Percentiles rank a stretch among this genome's conserved stretches.
These are phyloP conservation scores for Hirtodrosophila duncani DNA, from an alignment of 2,888 invertebrate genomes.

Conservation along the genomic window DNA sequence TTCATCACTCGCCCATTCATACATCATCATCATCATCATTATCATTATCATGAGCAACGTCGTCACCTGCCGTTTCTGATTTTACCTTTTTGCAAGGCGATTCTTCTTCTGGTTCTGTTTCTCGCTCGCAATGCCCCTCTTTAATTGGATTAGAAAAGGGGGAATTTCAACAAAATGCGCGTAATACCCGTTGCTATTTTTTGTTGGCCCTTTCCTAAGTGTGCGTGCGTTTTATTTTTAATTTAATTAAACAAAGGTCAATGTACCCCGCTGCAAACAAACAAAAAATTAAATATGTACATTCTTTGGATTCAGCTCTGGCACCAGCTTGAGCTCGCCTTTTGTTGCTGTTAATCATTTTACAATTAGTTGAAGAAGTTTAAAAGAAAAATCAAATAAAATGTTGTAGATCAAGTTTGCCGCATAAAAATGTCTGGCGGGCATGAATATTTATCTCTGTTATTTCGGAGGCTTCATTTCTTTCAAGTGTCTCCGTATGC, in stretches of 20 bases:
- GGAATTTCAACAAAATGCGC: conserved; percentile 39
- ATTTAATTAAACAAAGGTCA: conserved; percentile 58
- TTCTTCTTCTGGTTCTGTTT: no score
- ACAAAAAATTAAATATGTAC: conserved; percentile 16
- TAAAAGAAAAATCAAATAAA: no score
- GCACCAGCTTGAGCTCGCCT: no score
- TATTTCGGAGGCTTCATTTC: no score
- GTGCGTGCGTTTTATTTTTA: no score
- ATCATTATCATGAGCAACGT: conserved; percentile 2
- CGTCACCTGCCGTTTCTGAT: conserved; percentile 6
- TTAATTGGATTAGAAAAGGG: conserved; percentile 58
- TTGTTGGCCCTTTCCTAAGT: conserved; percentile 31
- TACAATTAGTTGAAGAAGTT: conserved; percentile 33
- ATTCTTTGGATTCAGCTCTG: no score
- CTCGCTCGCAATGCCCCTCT: conserved; percentile 49
- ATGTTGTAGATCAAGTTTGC: conserved; percentile 46
- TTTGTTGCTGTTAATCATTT: no score
- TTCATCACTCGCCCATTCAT: conserved; percentile 1
- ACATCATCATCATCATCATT: conserved; percentile 20
- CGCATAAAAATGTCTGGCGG: conserved; percentile 27
- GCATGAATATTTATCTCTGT: conserved; percentile 7
- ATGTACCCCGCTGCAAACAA: conserved; percentile 21
- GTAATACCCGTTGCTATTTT: conserved; percentile 53
- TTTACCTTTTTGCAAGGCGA: conserved; percentile 39
- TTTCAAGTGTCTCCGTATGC: not conserved